Evolutionary conservation across 2,797 vertebrate genomes (phyloP), one percentile per base, ranked within the genome.

Genomic region (Spea hammondii): DNA sequence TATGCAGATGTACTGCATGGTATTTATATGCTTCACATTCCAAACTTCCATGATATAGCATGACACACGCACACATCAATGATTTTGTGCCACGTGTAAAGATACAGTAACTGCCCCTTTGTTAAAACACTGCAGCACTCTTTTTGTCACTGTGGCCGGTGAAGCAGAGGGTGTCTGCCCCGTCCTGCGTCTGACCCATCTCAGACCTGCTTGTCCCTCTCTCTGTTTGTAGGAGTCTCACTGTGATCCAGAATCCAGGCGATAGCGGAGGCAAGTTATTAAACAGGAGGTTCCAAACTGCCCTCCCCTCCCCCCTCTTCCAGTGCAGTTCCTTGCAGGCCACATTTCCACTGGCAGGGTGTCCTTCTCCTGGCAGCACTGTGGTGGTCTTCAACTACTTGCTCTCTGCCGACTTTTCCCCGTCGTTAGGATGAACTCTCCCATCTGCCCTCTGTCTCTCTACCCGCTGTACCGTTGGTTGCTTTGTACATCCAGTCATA

Each of bases 211-310:
- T 90, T 91, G 90, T 92, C 91, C 90, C 88, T 92, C 90, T 92
- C 88, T 92, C 90, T 92, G 90, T 92, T 91, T 92, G 87, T 92
- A 92, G 91, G 92, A 90, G 87, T 87, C 83, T 83, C 87, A 90
- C 85, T 87, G 87, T 89, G 90, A 89, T 82, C 89, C 90, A 84
- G 86, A 90, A 84, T 89, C 91, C 90, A 87, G 70, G 90, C 87
- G 89, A 87, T 88, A 88, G 85, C 87, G 86, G 91, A 92, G 92
- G 92, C 92, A 92, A 92, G 92, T 92, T 90, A 89, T 88, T 45
- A 14, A 84, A 85, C 55, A 50, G 44, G 86, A 85, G 48, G 10
- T 72, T 84, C 84, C 84, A 73, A 72, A 65, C 11, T 85, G 81
- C 82, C 83, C 76, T 0, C 0, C 82, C 83, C 47, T 32, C 14